These are phyloP conservation scores for Hippocampus guttulatus DNA, from an alignment of 2,113 vertebrate species.

Conservation along the genomic window DNA sequence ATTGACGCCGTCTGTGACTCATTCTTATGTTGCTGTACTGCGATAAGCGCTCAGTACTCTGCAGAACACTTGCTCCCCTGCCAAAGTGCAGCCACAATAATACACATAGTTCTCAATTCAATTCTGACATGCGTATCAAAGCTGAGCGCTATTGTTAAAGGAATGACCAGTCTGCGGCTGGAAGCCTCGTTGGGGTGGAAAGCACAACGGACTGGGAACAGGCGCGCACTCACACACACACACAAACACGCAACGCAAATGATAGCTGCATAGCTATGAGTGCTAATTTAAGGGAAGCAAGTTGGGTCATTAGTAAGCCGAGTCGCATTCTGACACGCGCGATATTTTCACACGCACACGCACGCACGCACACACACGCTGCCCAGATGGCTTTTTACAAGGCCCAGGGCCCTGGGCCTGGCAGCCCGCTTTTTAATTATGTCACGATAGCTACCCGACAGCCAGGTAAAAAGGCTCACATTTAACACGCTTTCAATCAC, in stretches of 20 bases:
- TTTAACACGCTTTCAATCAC: constrained; percentile 64
- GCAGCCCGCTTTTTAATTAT: constrained; percentile 71
- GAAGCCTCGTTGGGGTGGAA: background rate
- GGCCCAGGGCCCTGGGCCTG: constrained; percentile 62
- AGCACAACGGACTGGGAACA: background rate
- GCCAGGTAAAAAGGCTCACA: constrained; percentile 67
- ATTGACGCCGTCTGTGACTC: background rate
- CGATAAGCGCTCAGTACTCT: background rate
- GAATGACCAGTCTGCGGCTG: background rate
- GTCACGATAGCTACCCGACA: constrained; percentile 57
- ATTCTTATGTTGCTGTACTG: no score
- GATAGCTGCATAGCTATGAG: constrained; percentile 43
- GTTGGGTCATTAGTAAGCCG: constrained; percentile 55
- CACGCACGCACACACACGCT: constrained; percentile 38
- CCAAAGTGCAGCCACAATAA: background rate
- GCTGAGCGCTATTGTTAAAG: background rate
- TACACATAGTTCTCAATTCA: background rate
- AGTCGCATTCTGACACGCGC: constrained; percentile 59
- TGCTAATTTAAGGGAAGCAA: constrained; percentile 53
- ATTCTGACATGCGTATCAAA: background rate
- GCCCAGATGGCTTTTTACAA: constrained; percentile 71
- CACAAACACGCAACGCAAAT: constrained; percentile 41
- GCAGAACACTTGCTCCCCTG: background rate
- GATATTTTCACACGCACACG: constrained; percentile 30
- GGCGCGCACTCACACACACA: background rate